Percentiles rank a stretch among this genome's conserved stretches.
These are phyloP conservation scores for Aurelia aurita DNA, from an alignment of 30 jellyfish, hydroid and myxozoan species.

Conservation along the genomic window DNA sequence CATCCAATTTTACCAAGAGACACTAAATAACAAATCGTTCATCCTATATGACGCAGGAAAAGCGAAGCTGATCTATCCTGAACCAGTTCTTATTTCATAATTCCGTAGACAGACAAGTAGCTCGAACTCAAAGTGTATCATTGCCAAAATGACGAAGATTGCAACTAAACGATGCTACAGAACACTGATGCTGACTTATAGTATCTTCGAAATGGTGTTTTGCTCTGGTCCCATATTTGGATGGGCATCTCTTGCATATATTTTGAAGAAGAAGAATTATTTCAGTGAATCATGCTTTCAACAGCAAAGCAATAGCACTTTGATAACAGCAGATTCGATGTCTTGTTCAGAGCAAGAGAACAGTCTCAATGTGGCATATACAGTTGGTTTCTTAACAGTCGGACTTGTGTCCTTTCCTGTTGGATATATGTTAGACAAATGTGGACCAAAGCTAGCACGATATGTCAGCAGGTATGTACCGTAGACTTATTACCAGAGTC, in stretches of 20 bases:
- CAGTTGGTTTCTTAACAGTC: conserved; percentile 71
- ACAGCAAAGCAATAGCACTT: background rate
- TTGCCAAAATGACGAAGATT: background rate
- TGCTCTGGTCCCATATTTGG: conserved; percentile 84
- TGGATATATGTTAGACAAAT: conserved; percentile 66
- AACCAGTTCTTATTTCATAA: too few relatives aligned
- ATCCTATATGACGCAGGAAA: too few relatives aligned
- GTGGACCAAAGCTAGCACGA: conserved; percentile 74
- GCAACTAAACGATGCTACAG: background rate
- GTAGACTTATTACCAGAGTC: background rate
- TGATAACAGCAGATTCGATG: background rate
- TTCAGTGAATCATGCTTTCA: conserved; percentile 42
- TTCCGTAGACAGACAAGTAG: too few relatives aligned
- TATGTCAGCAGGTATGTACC: conserved; percentile 55
- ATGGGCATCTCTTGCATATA: conserved; percentile 80
- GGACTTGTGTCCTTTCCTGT: conserved; percentile 75
- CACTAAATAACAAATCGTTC: too few relatives aligned
- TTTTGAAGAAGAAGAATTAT: conserved; percentile 71
- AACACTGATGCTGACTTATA: conserved; percentile 44
- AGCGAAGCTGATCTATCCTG: too few relatives aligned
- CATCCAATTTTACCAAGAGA: too few relatives aligned
- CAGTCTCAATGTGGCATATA: conserved; percentile 67
- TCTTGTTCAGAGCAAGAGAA: conserved; percentile 51
- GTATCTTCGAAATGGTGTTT: conserved; percentile 66
- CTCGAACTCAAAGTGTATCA: too few relatives aligned